Conservation (phyloP, 64 coral and sea anemone species). For the Pachyseris speciosa region DNA sequence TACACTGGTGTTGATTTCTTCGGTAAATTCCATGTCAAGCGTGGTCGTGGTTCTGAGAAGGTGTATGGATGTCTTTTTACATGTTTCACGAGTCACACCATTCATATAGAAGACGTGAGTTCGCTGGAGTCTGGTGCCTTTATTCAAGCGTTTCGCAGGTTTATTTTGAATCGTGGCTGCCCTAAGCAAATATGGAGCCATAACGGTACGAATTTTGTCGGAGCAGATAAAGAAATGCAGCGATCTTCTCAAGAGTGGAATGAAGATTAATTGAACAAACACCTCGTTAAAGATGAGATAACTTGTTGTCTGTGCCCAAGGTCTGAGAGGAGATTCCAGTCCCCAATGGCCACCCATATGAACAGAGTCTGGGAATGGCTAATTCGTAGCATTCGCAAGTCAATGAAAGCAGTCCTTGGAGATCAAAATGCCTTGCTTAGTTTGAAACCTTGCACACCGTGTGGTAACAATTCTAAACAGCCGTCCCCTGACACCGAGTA, state of each 20-base stretch:
- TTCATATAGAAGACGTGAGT: constrained; percentile 35
- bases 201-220: constrained; percentile 47
- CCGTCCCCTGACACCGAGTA: not conserved
- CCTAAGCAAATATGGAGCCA: constrained; percentile 19
- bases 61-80: constrained; percentile 26
- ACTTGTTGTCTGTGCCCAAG: not conserved
- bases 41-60: constrained; percentile 23
- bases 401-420: not conserved
- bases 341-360: constrained; percentile 28
- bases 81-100: constrained; percentile 4
- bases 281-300: not conserved
- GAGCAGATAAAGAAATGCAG: constrained; percentile 22
- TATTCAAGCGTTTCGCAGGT: constrained; percentile 31
- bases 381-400: not conserved
- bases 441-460: constrained; percentile 12
- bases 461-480: constrained; percentile 29
- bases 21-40: constrained; percentile 35
- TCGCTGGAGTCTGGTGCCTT: constrained; percentile 23
- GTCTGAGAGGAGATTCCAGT: not conserved
- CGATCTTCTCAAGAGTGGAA: not conserved
- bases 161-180: constrained; percentile 3
- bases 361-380: constrained; percentile 11
- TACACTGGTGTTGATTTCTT: constrained; percentile 44
- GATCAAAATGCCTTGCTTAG: not conserved
- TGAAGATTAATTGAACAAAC: not conserved